phyloP scores from a whole-genome alignment of 2,888 invertebrate species.

The Tortricodes alternella region DNA sequence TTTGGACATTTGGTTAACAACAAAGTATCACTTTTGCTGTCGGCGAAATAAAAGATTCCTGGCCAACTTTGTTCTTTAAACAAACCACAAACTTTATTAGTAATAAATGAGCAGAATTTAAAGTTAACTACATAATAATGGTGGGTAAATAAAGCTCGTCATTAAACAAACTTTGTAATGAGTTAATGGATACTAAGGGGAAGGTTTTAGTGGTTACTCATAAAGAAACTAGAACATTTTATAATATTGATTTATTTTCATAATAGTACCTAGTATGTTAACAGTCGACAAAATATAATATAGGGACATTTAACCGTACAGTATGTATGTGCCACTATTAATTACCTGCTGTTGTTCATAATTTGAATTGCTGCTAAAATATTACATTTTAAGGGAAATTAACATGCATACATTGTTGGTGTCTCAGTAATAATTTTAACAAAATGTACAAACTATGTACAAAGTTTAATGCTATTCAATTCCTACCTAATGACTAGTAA shows the following conservation, averaged over 20 bases:
- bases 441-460: slow-evolving; percentile 43
- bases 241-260: slow-evolving; percentile 61
- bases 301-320: slow-evolving; percentile 24
- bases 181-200: slow-evolving; percentile 23
- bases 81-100: slow-evolving; percentile 49
- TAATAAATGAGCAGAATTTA: slow-evolving; percentile 43
- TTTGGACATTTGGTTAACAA: slow-evolving; percentile 49
- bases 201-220: slow-evolving; percentile 17
- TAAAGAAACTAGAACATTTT: slow-evolving; percentile 42
- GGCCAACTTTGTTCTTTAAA: slow-evolving; percentile 51
- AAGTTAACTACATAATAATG: slow-evolving; percentile 43
- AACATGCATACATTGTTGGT: slow-evolving; percentile 4
- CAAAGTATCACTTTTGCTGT: slow-evolving; percentile 52
- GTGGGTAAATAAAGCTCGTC: slow-evolving; percentile 35
- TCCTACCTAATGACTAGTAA: slow-evolving; percentile 79
- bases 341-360: slow-evolving; percentile 13
- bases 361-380: slow-evolving; percentile 12
- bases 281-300: slow-evolving; percentile 59
- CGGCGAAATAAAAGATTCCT: slow-evolving; percentile 52
- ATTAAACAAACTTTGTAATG: slow-evolving; percentile 41
- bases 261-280: slow-evolving; percentile 62
- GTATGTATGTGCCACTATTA: slow-evolving; percentile 19
- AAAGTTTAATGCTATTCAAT: slow-evolving; percentile 55
- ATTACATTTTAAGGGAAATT: slow-evolving; percentile 20
- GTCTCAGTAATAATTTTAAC: slow-evolving; percentile 10